These are phyloP conservation scores for Verasper variegatus DNA, from an alignment of 2,113 vertebrate species.

Conservation along the genomic window DNA sequence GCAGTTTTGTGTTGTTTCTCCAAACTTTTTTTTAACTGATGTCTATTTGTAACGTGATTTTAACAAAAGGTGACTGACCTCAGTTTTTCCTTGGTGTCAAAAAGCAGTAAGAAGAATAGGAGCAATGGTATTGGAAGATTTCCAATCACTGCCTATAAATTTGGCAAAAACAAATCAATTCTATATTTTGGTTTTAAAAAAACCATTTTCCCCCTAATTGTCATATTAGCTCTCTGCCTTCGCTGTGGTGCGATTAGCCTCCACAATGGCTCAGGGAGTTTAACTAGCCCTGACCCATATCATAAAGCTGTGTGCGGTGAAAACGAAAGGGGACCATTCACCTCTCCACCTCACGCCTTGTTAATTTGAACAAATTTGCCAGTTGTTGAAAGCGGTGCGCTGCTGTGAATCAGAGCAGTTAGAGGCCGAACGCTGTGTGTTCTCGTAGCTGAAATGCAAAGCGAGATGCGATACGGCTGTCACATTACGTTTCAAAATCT, in stretches of 20 bases:
- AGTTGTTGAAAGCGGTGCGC: not conserved
- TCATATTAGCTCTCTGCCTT: constrained; percentile 8
- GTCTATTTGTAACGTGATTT: too few species aligned
- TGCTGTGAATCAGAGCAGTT: constrained; percentile 6
- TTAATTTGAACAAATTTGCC: constrained; percentile 22
- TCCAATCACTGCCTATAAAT: too few species aligned
- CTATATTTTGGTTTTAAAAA: too few species aligned
- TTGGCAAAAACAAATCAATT: too few species aligned
- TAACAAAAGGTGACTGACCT: too few species aligned
- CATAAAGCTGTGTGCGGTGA: not conserved
- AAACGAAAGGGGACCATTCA: constrained; percentile 7
- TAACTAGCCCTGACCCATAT: constrained; percentile 12
- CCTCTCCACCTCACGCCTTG: constrained; percentile 1
- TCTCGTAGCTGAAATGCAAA: not conserved
- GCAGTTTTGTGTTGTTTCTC: too few species aligned
- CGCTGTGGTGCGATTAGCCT: constrained; percentile 29
- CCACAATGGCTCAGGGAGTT: constrained; percentile 5
- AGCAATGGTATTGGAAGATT: too few species aligned
- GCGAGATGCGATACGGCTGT: constrained; percentile 3
- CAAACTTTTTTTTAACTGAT: too few species aligned
- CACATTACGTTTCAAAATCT: constrained; percentile 27
- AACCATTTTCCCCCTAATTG: not conserved
- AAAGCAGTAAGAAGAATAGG: not conserved
- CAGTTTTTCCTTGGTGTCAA: too few species aligned
- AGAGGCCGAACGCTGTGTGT: not conserved